A percentile compares a stretch with the other conserved stretches of the same genome.
phyloP scores from a whole-genome alignment of 2,113 vertebrate species.

The Muntiacus muntjak region DNA sequence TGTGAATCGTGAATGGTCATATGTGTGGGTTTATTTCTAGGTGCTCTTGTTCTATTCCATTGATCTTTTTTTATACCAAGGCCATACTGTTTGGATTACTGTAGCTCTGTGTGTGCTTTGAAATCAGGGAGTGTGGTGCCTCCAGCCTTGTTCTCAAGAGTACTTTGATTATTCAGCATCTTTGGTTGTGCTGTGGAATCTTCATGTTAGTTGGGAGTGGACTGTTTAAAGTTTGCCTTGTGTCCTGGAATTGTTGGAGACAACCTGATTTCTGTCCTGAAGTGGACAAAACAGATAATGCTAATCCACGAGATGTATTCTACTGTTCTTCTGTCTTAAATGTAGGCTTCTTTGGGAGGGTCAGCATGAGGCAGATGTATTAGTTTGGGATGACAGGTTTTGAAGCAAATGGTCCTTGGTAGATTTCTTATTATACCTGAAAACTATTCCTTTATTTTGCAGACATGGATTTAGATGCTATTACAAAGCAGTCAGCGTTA shows the following conservation, averaged over 20 bases:
- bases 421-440: not conserved
- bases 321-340: not conserved
- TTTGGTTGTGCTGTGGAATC: not conserved
- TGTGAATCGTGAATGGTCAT: not conserved
- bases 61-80: not conserved
- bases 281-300: not conserved
- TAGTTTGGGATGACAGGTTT: not conserved
- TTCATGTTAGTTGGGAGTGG: not conserved
- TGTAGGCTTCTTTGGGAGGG: not conserved
- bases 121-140: not conserved
- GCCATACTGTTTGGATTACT: not conserved
- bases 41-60: not conserved
- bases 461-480: conserved; percentile 81
- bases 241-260: not conserved
- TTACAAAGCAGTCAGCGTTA: conserved; percentile 76
- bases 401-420: not conserved
- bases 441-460: conserved; percentile 32
- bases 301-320: not conserved
- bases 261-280: not conserved
- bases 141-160: not conserved
- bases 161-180: not conserved
- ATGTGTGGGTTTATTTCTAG: not conserved
- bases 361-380: not conserved
- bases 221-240: not conserved
- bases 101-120: not conserved